Base-by-base conservation (phyloP, 1,140 invertebrate genomes). In the Hyphantria cunea region DNA sequence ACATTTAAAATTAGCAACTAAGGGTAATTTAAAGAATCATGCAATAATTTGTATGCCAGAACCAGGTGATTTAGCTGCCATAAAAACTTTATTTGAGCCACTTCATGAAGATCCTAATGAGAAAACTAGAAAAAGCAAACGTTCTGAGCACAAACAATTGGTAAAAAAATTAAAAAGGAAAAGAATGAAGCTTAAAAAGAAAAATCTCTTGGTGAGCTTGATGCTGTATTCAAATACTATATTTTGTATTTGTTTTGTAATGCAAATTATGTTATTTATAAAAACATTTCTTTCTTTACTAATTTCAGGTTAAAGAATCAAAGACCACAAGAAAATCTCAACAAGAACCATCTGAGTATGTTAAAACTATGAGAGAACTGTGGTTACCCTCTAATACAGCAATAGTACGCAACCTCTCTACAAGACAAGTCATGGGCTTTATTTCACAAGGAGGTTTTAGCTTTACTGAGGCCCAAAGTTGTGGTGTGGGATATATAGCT, bases 341-440 rank as follows among this genome's bases (percentile, higher is more conserved):
- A 51, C 49, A 42, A 1, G 65, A 80, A 52, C 84, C 78, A 53
- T 88, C 86, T 48, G 84, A 93, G 47, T 94, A 95, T 66, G 86
- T 90, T 0, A 79, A 92, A 68, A 80, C 89, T 76, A 96, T 96
- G 93, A 90, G 92, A 62, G 85, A 93, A 42, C 78, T 96, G 2
- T 96, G 94, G 93, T 74, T 96, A 39, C 95, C 95, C 7, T 86
- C 91, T 44, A 87, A 82, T 59, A 84, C 82, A 6, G 78, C 84
- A 33, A 92, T 80, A 33, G 92, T 96, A 34, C 92, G 94, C n/a
- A 72, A 93, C 49, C 92, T 93, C 12, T 93, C 93, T 73, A 91
- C 91, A 12, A 92, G 95, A 70, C 91, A 95, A 82, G 90, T 95
- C 3, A 93, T 96, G 69, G 96, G 96, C 44, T 97, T 94, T 86